phyloP scores from a whole-genome alignment of 23 tunicate species.

The Styela plicata region DNA sequence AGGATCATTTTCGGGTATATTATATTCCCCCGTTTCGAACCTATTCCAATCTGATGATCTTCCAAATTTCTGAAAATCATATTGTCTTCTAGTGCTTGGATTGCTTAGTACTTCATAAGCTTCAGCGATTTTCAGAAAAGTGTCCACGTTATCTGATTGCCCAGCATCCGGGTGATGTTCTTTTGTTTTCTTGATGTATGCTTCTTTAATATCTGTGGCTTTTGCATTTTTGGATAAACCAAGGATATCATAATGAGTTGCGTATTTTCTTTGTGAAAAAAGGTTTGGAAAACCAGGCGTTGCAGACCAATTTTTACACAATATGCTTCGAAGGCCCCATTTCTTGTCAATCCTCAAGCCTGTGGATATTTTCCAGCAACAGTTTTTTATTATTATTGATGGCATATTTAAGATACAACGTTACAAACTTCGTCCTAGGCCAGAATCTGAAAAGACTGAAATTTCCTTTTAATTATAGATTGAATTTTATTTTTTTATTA shows the following conservation, averaged over 20 bases:
- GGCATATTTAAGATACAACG: no score
- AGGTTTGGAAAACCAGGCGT: no score
- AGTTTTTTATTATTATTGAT: no score
- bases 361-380: no score
- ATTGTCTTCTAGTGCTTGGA: not conserved
- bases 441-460: no score
- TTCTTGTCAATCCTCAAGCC: no score
- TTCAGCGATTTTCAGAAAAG: slow-evolving; percentile 19
- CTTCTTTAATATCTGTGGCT: slow-evolving; percentile 8
- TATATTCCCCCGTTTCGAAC: slow-evolving; percentile 18
- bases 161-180: slow-evolving; percentile 9
- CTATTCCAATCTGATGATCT: slow-evolving; percentile 10
- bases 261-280: not conserved
- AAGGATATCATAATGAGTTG: slow-evolving; percentile 18
- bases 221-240: slow-evolving; percentile 5
- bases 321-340: no score
- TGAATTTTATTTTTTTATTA: no score
- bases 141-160: not conserved
- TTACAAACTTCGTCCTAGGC: no score
- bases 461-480: no score
- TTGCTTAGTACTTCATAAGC: slow-evolving; percentile 12
- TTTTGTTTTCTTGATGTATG: slow-evolving; percentile 21
- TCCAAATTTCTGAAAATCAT: slow-evolving; percentile 10
- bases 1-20: not conserved
- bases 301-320: no score